Evolutionary conservation across 2,113 vertebrate species (phyloP), one percentile per base, ranked within the genome.

Genomic region (Lontra canadensis): DNA sequence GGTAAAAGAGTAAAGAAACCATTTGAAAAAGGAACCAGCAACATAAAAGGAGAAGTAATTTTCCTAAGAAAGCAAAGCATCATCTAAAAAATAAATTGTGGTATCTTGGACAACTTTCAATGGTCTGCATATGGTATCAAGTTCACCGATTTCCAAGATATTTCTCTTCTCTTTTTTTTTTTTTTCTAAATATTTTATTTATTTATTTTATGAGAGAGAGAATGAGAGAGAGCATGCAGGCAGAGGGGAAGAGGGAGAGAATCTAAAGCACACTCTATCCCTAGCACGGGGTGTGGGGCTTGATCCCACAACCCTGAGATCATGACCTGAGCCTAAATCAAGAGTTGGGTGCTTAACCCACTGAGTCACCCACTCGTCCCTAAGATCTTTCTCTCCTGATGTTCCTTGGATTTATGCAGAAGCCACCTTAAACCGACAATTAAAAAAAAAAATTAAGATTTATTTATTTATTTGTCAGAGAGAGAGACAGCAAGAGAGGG

Each of bases 1-100:
- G 9, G 67, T 1, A 80, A 65, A 4, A 88, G 55, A 95, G n/a
- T 90, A 73, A 97, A 96, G 10, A 63, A 78, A 83, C 4, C n/a
- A 80, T 80, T 95, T 97, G 34, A 20, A 94, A 97, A 94, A 95
- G 49, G 87, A 90, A 49, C 42, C 20, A 74, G 81, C 86, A 69
- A 96, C 49, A 74, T 2, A 4, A 93, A 81, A 95, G 31, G 7
- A 94, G 18, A 95, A 76, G 78, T 39, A 34, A 52, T 95, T 96
- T 93, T 97, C 17, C 55, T n/a, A 52, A 80, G 81, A 81, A 96
- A 90, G 10, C 6, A 69, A 78, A 90, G 11, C 14, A 90, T 82
- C 36, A 47, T 55, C 31, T 93, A 47, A 74, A 90, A 96, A 92
- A 36, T 73, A 73, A 95, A 83, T 52, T 79, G 18, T 76, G 12